Conservation (phyloP, 2,888 invertebrate genomes). For the Coleophora flavipennella region DNA sequence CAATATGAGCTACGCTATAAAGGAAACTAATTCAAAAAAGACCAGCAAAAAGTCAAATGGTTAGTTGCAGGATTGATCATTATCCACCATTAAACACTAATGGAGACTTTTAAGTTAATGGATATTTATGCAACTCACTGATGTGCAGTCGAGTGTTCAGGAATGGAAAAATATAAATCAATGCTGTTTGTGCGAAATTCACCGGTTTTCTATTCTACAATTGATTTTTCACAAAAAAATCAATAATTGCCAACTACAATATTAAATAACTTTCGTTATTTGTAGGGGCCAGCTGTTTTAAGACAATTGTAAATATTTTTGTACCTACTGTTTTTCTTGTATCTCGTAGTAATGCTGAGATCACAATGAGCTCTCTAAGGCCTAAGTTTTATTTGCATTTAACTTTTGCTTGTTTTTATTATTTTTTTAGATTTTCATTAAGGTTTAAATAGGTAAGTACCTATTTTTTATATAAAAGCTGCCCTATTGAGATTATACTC, state of each 20-base stretch:
- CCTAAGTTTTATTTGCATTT: constrained; percentile 8
- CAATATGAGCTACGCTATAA: too few relatives aligned
- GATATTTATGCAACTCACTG: too few relatives aligned
- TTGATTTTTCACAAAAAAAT: constrained; percentile 4
- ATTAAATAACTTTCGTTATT: too few relatives aligned
- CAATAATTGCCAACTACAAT: constrained; percentile 1
- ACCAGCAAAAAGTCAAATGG: too few relatives aligned
- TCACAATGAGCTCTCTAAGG: constrained; percentile 19
- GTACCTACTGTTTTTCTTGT: constrained; percentile 15
- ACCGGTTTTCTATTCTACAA: neutral
- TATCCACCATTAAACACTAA: too few relatives aligned
- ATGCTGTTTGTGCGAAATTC: neutral
- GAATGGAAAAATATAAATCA: too few relatives aligned
- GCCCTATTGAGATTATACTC: constrained; percentile 48
- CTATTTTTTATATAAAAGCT: constrained; percentile 20
- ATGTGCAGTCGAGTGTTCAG: too few relatives aligned
- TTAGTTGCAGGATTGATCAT: too few relatives aligned
- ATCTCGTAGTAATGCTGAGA: constrained; percentile 22
- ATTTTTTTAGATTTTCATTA: constrained; percentile 18
- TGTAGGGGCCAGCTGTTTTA: constrained; percentile 28
- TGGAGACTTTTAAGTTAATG: too few relatives aligned
- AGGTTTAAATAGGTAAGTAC: constrained; percentile 35
- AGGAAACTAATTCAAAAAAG: too few relatives aligned
- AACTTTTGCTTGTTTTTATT: constrained; percentile 5
- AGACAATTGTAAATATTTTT: constrained; percentile 12